These are phyloP conservation scores for Simalia tracyae DNA, from an alignment of 2,797 vertebrate genomes.

Conservation along the genomic window DNA sequence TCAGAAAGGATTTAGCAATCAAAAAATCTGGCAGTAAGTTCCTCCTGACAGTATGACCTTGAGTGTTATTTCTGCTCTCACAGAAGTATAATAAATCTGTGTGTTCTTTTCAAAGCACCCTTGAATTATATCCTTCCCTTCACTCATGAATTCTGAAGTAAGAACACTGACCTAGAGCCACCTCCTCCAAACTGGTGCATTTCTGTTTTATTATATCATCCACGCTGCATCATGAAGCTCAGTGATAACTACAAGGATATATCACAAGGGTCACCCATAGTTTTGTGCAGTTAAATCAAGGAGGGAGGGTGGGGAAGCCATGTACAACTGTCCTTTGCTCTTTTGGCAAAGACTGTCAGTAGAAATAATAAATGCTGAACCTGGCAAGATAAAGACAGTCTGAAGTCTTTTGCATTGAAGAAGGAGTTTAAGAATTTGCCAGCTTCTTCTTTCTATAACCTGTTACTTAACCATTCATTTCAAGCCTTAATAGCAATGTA, in stretches of 20 bases:
- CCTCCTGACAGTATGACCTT: slow-evolving; percentile 14
- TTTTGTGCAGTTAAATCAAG: background rate
- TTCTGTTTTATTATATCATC: background rate
- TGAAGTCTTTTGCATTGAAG: background rate
- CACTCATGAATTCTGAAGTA: background rate
- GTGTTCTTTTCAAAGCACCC: background rate
- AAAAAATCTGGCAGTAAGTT: background rate
- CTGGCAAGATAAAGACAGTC: background rate
- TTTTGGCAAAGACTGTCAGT: background rate
- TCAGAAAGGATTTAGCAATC: slow-evolving; percentile 13
- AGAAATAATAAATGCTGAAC: background rate
- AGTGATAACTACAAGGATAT: background rate
- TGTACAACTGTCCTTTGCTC: background rate
- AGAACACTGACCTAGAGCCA: background rate
- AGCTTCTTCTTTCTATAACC: background rate
- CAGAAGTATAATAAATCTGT: background rate
- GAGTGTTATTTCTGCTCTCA: background rate
- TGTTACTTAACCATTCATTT: background rate
- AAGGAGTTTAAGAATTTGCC: background rate
- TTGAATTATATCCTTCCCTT: background rate
- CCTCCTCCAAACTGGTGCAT: background rate
- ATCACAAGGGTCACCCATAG: background rate
- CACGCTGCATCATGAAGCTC: background rate
- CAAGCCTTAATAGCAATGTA: background rate
- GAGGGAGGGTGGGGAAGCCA: background rate